A percentile compares a stretch with the other conserved stretches of the same genome.
Evolutionary conservation across 2,888 invertebrate species (phyloP).

Genomic region (Corbicula japonica): DNA sequence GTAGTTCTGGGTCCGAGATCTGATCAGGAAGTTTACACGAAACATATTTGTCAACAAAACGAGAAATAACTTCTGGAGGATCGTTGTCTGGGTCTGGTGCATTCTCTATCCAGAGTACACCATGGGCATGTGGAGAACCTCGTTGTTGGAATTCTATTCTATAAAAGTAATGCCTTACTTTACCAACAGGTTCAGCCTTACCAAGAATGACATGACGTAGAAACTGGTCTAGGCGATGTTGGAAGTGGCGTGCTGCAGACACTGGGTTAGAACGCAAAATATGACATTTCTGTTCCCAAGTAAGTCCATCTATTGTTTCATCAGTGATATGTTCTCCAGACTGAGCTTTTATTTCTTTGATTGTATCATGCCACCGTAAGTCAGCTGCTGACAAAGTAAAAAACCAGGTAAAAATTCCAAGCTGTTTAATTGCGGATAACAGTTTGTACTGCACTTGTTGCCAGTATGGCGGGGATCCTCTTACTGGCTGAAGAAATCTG

Average conservation of each 20-base stretch:
- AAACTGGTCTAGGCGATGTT: conserved; percentile 9
- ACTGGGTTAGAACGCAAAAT: neutral
- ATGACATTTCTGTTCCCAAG: conserved; percentile 23
- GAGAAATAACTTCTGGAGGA: neutral
- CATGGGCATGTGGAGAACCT: conserved; percentile 36
- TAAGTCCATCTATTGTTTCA: conserved; percentile 12
- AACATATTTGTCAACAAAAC: conserved; percentile 10
- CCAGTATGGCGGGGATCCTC: conserved; percentile 44
- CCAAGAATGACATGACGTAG: conserved; percentile 4
- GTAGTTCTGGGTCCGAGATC: neutral
- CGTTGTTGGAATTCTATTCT: conserved; percentile 29
- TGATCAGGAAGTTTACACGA: neutral
- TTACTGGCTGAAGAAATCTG: conserved; percentile 23
- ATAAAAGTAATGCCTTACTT: conserved; percentile 29
- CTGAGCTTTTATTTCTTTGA: neutral
- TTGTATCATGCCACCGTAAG: conserved; percentile 21
- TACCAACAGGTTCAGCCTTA: no score
- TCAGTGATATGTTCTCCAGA: conserved; percentile 4
- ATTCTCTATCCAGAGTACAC: conserved; percentile 32
- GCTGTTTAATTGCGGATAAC: conserved; percentile 19
- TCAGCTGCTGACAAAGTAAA: conserved; percentile 19
- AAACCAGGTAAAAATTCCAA: conserved; percentile 5
- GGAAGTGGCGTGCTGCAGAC: conserved; percentile 34
- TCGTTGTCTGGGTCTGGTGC: conserved; percentile 23
- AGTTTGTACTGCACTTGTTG: conserved; percentile 32